Percentiles rank a stretch among this genome's conserved stretches.
These are phyloP conservation scores for Eilema depressum DNA, from an alignment of 2,888 invertebrate genomes.

Conservation along the genomic window DNA sequence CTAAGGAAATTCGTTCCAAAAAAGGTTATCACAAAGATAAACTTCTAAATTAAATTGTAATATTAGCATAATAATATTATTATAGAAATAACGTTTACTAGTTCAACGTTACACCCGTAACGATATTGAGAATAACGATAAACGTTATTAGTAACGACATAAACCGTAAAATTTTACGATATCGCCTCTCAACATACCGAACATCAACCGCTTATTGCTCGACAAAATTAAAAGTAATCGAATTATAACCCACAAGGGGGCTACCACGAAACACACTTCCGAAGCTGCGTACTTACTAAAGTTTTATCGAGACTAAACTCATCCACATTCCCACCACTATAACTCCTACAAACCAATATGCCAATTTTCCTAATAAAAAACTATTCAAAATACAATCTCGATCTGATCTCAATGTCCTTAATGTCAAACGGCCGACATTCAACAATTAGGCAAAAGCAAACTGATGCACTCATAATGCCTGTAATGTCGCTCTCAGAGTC, in stretches of 20 bases:
- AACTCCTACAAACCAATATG: too few species aligned
- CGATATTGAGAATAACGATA: not conserved
- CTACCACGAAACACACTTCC: not conserved
- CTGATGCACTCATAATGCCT: too few species aligned
- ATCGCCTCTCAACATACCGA: not conserved
- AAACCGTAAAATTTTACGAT: conserved; percentile 5
- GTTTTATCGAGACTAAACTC: too few species aligned
- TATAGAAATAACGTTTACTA: conserved; percentile 1
- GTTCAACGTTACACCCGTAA: not conserved
- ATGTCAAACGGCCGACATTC: too few species aligned
- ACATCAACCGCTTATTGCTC: not conserved
- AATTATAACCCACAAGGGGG: not conserved
- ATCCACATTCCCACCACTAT: too few species aligned
- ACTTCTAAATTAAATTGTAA: not conserved
- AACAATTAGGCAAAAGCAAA: too few species aligned
- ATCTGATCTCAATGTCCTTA: too few species aligned
- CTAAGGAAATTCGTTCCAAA: too few species aligned
- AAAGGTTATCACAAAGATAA: not conserved
- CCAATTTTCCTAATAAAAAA: too few species aligned
- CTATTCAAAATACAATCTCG: too few species aligned
- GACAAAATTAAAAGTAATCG: conserved; percentile 3
- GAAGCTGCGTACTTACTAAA: not conserved
- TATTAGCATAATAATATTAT: not conserved
- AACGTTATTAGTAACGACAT: conserved; percentile 1
- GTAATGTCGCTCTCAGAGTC: too few species aligned